These are phyloP conservation scores for Polymixis flavicincta DNA, from an alignment of 2,888 invertebrate species.

Conservation along the genomic window DNA sequence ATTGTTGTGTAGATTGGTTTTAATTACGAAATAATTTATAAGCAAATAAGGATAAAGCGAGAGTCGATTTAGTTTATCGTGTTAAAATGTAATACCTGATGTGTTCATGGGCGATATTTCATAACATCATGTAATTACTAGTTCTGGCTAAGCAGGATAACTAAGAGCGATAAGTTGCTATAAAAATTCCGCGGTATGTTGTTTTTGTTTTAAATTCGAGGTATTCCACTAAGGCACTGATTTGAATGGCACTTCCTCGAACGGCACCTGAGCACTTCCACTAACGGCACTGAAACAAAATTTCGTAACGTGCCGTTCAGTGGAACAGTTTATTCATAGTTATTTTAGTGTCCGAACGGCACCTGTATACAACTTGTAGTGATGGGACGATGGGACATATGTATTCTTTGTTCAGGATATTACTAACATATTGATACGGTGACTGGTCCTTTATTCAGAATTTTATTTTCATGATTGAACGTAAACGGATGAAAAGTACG, in stretches of 20 bases:
- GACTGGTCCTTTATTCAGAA: conserved; percentile 1
- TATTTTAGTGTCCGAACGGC: no score
- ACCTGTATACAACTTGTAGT: no score
- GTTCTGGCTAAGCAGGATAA: not conserved
- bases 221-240: no score
- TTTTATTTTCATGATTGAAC: conserved; percentile 7
- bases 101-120: conserved; percentile 15
- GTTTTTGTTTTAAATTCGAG: conserved; percentile 6
- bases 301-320: no score
- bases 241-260: no score
- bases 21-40: conserved; percentile 37
- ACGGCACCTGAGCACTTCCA: no score
- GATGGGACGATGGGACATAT: no score
- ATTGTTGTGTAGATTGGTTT: conserved; percentile 42
- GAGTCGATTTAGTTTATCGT: conserved; percentile 32
- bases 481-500: conserved; percentile 8
- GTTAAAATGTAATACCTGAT: conserved; percentile 19
- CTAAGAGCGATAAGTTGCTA: not conserved
- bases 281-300: no score
- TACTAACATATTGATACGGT: no score
- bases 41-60: conserved; percentile 35
- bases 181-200: not conserved
- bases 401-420: no score
- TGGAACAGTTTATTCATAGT: no score
- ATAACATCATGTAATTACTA: conserved; percentile 13